Base-by-base conservation (phyloP, 53 echinoderm and acorn worm species). In the Temnopleurus reevesii region DNA sequence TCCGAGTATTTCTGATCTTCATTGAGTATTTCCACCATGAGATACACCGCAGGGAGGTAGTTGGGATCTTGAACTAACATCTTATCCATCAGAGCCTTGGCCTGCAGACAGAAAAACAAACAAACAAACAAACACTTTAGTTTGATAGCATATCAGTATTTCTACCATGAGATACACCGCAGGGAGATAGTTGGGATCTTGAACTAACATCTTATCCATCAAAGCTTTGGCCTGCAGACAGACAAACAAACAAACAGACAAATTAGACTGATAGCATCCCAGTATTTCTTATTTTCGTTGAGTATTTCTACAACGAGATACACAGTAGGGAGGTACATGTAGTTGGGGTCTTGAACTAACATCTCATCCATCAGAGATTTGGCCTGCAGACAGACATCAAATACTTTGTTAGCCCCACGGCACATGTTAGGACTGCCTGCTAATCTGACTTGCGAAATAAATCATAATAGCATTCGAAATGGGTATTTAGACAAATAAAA, bases 131-230 rank as follows among this genome's bases (percentile, higher is more conserved):
- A n/a, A n/a, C n/a, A n/a, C n/a, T n/a, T n/a, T n/a, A 97, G 59
- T 8, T 91, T 93, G 25, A 97, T 97, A 12, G 95, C 98, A 27
- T 91, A 85, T n/a, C 87, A 76, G 53, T 92, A 94, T n/a, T 92
- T 99, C 94, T 13, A 92, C 96, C 43, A 96, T 84, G 13, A 99
- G 91, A 44, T 96, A 96, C 8, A 96, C 91, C 0, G 99, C 99
- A n/a, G 96, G 96, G 5, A 99, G 86, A 46, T 95, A 92, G 12
- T 92, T 92, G 2, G 94, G 86, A 19, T 99, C 96, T 59, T 94
- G 92, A 2, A 93, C 77, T 55, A 96, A 59, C 1, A 94, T 96
- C 36, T 96, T 94, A 90, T 96, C 94, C 45, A 99, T 84, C 76
- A 94, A 88, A 0, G 93, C 46, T 83, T 94, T 99, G 31, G 99